Base-by-base conservation (phyloP, 2,888 invertebrate genomes). In the Pyralis farinalis region DNA sequence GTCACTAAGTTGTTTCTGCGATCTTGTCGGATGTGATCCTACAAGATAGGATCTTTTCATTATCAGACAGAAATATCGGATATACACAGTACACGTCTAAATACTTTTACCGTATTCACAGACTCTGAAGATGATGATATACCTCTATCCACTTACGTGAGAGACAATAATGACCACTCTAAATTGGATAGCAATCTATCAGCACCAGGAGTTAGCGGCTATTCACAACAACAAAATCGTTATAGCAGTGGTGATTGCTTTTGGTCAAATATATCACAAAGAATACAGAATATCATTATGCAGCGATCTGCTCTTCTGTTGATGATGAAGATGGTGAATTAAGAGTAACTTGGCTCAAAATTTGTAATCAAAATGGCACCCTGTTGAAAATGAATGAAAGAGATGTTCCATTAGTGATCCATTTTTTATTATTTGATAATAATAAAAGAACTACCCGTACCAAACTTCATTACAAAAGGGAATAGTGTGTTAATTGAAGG, bases 331-430 rank as follows among this genome's bases (percentile, higher is more conserved):
- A 50, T 20, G 45, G 45, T 41, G 45, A 50, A 29, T 27, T 47
- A 42, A 42, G 41, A 35, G 43, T 50, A 35, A 25, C 42, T 42
- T 47, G 40, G 9, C 40, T 47, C 33, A 31, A 47, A 46, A 42
- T 47, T 38, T 43, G 44, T 32, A 42, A 47, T 21, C 36, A 43
- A 36, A 29, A 43, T 36, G 47, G 46, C 7, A 45, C 34, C 29
- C 32, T 33, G 40, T 50, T 47, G 12, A 42, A 47, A 39, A 11
- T 51, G n/a, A 37, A 49, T 47, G 40, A 51, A 1, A 30, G 43
- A 47, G 51, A 52, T 49, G 33, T 49, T n/a, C n/a, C 33, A 45
- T 46, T 27, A 44, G 46, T 35, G 50, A 47, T 31, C 42, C 44
- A n/a, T n/a, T n/a, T n/a, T n/a, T n/a, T n/a, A n/a, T 40, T 47